Evolutionary conservation across 2,888 invertebrate species (phyloP).

Genomic region (Thalpophila matura): DNA sequence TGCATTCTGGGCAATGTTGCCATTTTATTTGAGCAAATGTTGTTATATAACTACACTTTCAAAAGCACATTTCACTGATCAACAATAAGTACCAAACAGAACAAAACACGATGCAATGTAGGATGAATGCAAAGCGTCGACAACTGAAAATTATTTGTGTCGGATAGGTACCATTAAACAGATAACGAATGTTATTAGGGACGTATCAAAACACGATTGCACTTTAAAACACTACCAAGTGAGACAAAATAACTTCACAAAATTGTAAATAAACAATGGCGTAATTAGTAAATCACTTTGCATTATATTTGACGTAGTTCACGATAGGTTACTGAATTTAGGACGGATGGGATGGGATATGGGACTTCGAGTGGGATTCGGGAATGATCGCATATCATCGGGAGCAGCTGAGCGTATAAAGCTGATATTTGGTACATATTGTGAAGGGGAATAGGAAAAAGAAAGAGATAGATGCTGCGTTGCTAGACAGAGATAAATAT

Average conservation of each 20-base stretch:
- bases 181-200: conserved; percentile 55
- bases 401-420: conserved; percentile 52
- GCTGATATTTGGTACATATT: conserved; percentile 65
- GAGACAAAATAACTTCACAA: conserved; percentile 23
- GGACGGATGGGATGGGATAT: conserved; percentile 76
- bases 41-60: conserved; percentile 54
- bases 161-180: conserved; percentile 54
- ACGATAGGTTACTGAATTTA: conserved; percentile 78
- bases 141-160: conserved; percentile 55
- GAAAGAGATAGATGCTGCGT: conserved; percentile 69
- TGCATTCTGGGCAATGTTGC: conserved; percentile 87
- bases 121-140: conserved; percentile 63
- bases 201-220: conserved; percentile 19
- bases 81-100: conserved; percentile 45
- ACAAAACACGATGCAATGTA: conserved; percentile 60
- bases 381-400: conserved; percentile 75
- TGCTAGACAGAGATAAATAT: conserved; percentile 66
- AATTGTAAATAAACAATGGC: conserved; percentile 69
- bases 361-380: conserved; percentile 76
- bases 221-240: conserved; percentile 30
- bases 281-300: conserved; percentile 67
- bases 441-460: conserved; percentile 62
- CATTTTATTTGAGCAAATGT: conserved; percentile 70
- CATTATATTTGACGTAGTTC: conserved; percentile 67
- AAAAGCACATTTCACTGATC: conserved; percentile 57